Base-by-base conservation (phyloP, 2,888 invertebrate species). In the Cerceris ruficornis region DNA sequence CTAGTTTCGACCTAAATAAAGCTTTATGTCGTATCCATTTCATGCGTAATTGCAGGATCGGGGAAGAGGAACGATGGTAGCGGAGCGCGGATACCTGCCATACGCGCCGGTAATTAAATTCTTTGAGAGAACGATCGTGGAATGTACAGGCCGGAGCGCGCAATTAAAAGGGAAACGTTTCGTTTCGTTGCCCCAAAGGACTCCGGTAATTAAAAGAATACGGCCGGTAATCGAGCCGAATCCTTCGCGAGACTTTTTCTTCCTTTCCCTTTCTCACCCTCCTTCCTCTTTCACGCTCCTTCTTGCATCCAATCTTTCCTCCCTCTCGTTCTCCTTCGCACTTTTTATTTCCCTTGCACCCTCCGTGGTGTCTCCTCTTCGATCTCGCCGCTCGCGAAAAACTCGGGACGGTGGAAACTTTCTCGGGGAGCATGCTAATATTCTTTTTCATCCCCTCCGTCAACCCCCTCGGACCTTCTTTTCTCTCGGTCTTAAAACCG, bases 101-200 rank as follows among this genome's bases (percentile, higher is more conserved):
- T 82, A 84, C 83, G 86, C 86, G 81, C 77, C 79, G 88, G 90
- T 91, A 91, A 92, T 92, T 91, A 91, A 91, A 91, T 91, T 91
- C 91, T 91, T 92, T 89, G 88, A 89, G 87, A 90, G 90, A 91
- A 91, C 90, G 90, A 91, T 90, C 88, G 89, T 86, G 91, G 90
- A 91, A 91, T 91, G 91, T 88, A 81, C 87, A 86, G 88, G 86
- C 85, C 80, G 86, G 86, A 84, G 88, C 85, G 86, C 86, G 91
- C 90, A 91, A 91, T 91, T 91, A 91, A 91, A 91, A 90, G 88
- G 89, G 90, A 91, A 91, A 91, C 90, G 88, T 90, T 91, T 90
- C 88, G 88, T 88, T 90, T 88, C 87, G 88, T 82, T 83, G 85
- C 83, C 79, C 87, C 82, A 82, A 84, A 87, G 86, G 84, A 88